phyloP scores from a whole-genome alignment of 2,888 invertebrate genomes.

The Anaspis maculata region DNA sequence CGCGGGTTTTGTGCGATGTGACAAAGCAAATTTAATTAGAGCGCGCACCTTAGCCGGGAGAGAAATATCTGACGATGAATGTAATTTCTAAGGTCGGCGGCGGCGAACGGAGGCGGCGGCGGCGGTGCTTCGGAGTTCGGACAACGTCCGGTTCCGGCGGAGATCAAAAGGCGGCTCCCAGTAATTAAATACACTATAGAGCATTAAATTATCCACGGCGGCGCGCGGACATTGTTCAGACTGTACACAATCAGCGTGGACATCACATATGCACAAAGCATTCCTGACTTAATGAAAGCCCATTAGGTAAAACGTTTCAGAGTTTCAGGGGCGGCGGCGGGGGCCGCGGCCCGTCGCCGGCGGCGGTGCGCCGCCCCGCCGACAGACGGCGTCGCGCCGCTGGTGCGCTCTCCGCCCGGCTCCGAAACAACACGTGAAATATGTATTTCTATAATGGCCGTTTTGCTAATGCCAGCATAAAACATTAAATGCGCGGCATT shows the following conservation, averaged over 20 bases:
- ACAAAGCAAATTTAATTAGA: conserved; percentile 12
- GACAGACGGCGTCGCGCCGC: conserved; percentile 16
- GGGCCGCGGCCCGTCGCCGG: conserved; percentile 5
- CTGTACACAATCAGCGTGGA: conserved; percentile 39
- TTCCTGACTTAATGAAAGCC: conserved; percentile 43
- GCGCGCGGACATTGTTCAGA: conserved; percentile 28
- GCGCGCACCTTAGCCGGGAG: conserved; percentile 8
- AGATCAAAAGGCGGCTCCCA: conserved; percentile 37
- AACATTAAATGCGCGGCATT: conserved; percentile 25
- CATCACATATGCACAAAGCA: conserved; percentile 44
- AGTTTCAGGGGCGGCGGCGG: conserved; percentile 18
- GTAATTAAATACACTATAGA: conserved; percentile 43
- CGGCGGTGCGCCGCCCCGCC: conserved; percentile 13
- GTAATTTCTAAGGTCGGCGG: conserved; percentile 14
- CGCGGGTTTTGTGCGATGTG: not conserved
- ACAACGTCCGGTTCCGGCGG: conserved; percentile 35
- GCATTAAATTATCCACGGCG: conserved; percentile 39
- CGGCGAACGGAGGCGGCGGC: conserved; percentile 29
- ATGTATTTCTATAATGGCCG: conserved; percentile 24
- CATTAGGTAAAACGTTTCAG: conserved; percentile 42
- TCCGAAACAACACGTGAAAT: conserved; percentile 22
- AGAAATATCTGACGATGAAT: conserved; percentile 12
- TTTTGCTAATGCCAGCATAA: conserved; percentile 24
- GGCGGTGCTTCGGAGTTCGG: conserved; percentile 25
- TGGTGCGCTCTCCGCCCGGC: conserved; percentile 16